Conservation (phyloP, 2,797 vertebrate genomes). For the Anabacerthia variegaticeps region DNA sequence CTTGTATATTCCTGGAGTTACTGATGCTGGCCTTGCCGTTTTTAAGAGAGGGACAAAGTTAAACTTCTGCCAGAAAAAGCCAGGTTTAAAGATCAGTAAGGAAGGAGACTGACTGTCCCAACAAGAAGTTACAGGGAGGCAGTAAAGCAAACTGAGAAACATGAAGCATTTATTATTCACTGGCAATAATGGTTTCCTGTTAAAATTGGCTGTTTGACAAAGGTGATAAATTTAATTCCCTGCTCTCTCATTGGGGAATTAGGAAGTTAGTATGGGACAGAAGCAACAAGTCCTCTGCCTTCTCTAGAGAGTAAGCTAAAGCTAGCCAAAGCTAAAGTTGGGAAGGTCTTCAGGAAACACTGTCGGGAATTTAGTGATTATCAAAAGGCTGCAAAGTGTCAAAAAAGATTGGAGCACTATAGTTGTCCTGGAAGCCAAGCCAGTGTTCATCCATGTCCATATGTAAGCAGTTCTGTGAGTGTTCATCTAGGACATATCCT, state of each 20-base stretch:
- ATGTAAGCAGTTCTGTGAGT: not conserved
- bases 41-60: not conserved
- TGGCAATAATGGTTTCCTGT: constrained; percentile 57
- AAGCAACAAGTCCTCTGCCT: not conserved
- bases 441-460: not conserved
- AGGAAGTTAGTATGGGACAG: constrained; percentile 16
- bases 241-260: not conserved
- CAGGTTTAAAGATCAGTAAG: not conserved
- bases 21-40: not conserved
- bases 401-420: not conserved
- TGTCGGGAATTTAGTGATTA: not conserved
- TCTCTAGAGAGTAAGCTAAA: not conserved
- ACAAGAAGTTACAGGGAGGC: constrained; percentile 17
- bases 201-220: constrained; percentile 59
- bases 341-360: constrained; percentile 18
- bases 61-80: not conserved
- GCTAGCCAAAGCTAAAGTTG: constrained; percentile 5
- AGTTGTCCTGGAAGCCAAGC: not conserved
- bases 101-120: constrained; percentile 25
- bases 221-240: constrained; percentile 46
- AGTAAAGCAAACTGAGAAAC: constrained; percentile 14
- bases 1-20: not conserved
- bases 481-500: not conserved
- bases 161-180: constrained; percentile 49
- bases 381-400: not conserved